A percentile compares a stretch with the other conserved stretches of the same genome.
Evolutionary conservation across 2,113 vertebrate species (phyloP).

Genomic region (Scomber colias): DNA sequence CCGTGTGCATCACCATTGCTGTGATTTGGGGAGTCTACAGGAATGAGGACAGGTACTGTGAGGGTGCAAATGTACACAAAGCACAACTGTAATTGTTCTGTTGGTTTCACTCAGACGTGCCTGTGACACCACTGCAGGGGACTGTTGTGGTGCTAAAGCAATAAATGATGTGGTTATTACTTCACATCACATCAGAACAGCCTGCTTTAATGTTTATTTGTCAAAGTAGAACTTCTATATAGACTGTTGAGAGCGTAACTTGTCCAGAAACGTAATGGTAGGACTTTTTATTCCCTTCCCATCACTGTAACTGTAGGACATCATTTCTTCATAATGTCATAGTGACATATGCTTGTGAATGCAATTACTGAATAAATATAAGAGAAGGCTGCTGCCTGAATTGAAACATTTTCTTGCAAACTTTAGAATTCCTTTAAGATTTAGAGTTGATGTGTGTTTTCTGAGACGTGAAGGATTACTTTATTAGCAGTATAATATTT

Average conservation of each 20-base stretch:
- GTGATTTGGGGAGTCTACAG: conserved; percentile 93
- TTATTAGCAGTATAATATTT: too few relatives aligned
- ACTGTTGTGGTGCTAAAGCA: not conserved
- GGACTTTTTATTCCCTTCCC: not conserved
- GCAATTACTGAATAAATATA: too few relatives aligned
- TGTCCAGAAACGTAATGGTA: not conserved
- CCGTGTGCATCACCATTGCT: conserved; percentile 86
- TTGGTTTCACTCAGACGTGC: not conserved
- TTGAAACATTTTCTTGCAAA: too few relatives aligned
- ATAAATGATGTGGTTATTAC: not conserved
- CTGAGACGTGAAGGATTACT: too few relatives aligned
- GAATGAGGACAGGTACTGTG: conserved; percentile 92
- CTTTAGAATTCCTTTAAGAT: too few relatives aligned
- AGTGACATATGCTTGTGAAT: too few relatives aligned
- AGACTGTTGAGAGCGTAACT: not conserved
- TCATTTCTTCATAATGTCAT: not conserved
- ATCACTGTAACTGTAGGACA: not conserved
- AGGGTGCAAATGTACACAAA: not conserved
- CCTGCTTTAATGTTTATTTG: not conserved
- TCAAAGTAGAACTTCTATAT: not conserved
- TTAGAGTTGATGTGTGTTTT: too few relatives aligned
- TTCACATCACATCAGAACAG: not conserved
- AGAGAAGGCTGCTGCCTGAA: too few relatives aligned
- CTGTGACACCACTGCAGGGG: not conserved
- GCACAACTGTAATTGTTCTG: not conserved